Percentiles rank a stretch among this genome's conserved stretches.
Evolutionary conservation across 2,797 vertebrate species (phyloP).

Genomic region (Argya squamiceps): DNA sequence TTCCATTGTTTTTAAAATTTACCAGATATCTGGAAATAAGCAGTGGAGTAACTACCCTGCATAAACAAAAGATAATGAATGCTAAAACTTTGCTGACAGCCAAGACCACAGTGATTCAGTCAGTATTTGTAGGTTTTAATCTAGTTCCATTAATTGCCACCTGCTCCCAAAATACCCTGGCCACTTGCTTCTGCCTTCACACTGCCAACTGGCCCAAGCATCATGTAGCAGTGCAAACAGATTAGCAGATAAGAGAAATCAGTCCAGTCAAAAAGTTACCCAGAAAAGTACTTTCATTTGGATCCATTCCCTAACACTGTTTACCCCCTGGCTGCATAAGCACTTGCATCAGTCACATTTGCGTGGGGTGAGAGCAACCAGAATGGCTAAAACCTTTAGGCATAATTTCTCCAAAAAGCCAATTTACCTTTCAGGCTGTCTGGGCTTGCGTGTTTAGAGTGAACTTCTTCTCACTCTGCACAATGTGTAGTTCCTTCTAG

Average conservation of each 20-base stretch:
- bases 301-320: not conserved
- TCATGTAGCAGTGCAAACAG: not conserved
- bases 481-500: not conserved
- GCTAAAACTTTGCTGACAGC: not conserved
- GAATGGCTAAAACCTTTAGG: not conserved
- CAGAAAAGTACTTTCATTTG: not conserved
- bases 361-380: accelerated
- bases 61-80: not conserved
- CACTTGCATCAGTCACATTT: not conserved
- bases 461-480: not conserved
- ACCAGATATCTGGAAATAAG: not conserved
- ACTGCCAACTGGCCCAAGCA: constrained; percentile 11
- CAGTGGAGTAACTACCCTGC: not conserved
- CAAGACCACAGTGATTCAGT: not conserved
- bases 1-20: not conserved
- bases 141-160: not conserved
- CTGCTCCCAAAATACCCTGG: constrained; percentile 38
- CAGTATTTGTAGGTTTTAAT: constrained; percentile 13
- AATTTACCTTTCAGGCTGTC: not conserved
- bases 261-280: not conserved
- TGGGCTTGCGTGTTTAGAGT: accelerated
- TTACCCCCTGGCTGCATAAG: not conserved
- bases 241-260: not conserved
- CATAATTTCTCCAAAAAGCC: not conserved
- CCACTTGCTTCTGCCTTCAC: not conserved